These are phyloP conservation scores for Campoletis sonorensis DNA, from an alignment of 1,140 invertebrate species.

Conservation along the genomic window DNA sequence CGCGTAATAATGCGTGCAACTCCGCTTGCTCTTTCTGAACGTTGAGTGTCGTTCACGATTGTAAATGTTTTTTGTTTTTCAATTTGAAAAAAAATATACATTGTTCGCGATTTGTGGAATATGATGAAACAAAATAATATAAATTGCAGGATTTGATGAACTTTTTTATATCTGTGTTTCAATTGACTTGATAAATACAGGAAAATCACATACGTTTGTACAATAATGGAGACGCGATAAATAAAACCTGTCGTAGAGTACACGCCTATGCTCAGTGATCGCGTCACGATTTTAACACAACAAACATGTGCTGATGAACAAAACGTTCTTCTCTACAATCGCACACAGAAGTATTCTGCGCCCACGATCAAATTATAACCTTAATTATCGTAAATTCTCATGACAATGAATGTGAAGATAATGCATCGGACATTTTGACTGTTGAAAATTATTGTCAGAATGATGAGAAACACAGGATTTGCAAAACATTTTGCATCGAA, in stretches of 20 bases:
- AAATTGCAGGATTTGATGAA: too few relatives aligned
- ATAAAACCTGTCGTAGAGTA: background rate
- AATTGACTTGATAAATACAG: background rate
- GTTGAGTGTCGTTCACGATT: too few relatives aligned
- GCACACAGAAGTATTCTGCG: background rate
- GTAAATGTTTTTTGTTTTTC: too few relatives aligned
- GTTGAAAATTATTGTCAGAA: background rate
- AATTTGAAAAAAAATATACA: too few relatives aligned
- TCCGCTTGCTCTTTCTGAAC: too few relatives aligned
- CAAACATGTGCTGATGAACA: background rate
- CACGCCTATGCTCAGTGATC: background rate
- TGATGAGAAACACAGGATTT: too few relatives aligned
- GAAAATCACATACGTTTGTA: background rate
- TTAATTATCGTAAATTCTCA: background rate
- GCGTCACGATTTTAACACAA: background rate
- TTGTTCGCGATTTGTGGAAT: too few relatives aligned
- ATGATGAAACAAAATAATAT: too few relatives aligned
- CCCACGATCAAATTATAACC: background rate
- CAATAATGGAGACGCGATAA: background rate
- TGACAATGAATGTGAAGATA: background rate
- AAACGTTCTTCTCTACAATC: background rate
- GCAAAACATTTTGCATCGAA: too few relatives aligned
- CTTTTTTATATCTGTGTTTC: background rate
- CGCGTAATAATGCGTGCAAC: too few relatives aligned
- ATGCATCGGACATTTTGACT: background rate